Conservation (phyloP, 2,888 invertebrate genomes). For the Drepanosiphum platanoidis region DNA sequence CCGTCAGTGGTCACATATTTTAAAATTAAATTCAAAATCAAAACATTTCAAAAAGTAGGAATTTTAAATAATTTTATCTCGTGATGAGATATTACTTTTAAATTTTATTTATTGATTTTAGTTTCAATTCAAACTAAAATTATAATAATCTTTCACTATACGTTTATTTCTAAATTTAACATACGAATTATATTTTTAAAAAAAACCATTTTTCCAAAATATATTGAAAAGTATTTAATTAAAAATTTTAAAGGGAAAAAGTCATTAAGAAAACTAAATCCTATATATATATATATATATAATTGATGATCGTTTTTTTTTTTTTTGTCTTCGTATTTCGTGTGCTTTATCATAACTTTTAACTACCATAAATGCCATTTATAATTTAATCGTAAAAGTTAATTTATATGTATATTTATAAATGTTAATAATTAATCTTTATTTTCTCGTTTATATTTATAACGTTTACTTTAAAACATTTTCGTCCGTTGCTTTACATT, state of each 20-base stretch:
- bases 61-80: too few species aligned
- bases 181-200: too few species aligned
- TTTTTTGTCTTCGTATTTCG: too few species aligned
- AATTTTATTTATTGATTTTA: too few species aligned
- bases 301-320: not conserved
- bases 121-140: too few species aligned
- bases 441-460: not conserved
- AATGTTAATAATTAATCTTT: not conserved
- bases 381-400: not conserved
- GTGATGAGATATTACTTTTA: too few species aligned
- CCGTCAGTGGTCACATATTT: too few species aligned
- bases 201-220: too few species aligned
- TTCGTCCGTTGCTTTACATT: not conserved
- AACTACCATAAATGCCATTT: not conserved
- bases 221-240: not conserved
- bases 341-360: not conserved
- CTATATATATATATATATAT: not conserved
- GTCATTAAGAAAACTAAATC: not conserved
- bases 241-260: not conserved
- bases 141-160: too few species aligned
- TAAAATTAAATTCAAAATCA: too few species aligned
- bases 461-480: not conserved
- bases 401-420: not conserved
- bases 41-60: too few species aligned
- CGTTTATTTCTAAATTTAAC: not conserved